Evolutionary conservation across 2,797 vertebrate genomes (phyloP), one percentile per base, ranked within the genome.

Genomic region (Miichthys miiuy): DNA sequence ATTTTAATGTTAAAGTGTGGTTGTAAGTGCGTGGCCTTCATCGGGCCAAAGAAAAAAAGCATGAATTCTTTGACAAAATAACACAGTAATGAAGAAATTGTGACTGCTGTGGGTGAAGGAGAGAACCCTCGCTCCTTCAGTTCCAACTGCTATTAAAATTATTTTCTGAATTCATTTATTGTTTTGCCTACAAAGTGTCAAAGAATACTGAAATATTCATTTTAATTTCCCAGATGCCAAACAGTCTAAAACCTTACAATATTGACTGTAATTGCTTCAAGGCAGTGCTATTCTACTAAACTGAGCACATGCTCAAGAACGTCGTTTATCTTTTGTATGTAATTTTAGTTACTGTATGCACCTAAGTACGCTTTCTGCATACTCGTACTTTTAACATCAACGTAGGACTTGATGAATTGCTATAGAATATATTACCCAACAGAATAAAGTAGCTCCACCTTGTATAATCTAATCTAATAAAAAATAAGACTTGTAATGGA

Each of bases 1-100:
- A 62, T 76, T 73, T 72, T 27, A 60, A 70, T 71, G 27, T 38
- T 65, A 3, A 75, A 61, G n/a, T 41, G 14, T 47, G 14, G 25
- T 60, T 71, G n/a, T 14, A 30, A 38, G 41, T 16, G 48, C 52
- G 8, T 60, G 18, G 12, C 9, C 57, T 54, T 78, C 2, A 50
- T 62, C 51, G 20, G 48, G 18, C 41, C 20, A 20, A 65, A 17
- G 9, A 58, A 72, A 23, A 46, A 56, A 69, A 30, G 30, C 30
- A 30, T 30, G 12, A 18, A 6, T 10, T n/a, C 23, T 30, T 10
- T 5, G 6, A 20, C 4, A 30, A 12, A 30, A 48, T 2, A 7
- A 2, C 5, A 5, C 9, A 3, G 8, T 13, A 7, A 54, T 1
- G 58, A 69, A 67, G n/a, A 54, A 48, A 38, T 10, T 0, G 18